Conservation (phyloP, 2,113 vertebrate species). For the Conger conger region DNA sequence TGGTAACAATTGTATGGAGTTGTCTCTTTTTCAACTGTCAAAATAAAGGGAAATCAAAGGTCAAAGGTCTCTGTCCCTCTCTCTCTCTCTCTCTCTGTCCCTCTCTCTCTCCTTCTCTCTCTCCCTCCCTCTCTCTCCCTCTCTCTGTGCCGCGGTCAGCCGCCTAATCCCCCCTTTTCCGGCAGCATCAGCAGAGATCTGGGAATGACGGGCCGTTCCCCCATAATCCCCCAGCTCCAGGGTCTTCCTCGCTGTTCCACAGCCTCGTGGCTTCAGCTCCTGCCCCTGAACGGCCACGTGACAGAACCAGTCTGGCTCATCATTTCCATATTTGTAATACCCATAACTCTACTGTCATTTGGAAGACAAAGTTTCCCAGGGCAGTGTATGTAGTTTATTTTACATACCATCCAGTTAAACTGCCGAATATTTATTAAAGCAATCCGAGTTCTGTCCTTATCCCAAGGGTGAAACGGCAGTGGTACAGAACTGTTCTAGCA, state of each 20-base stretch:
- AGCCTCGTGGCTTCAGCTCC: no score
- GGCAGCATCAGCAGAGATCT: background rate
- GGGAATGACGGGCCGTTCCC: background rate
- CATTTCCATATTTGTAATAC: background rate
- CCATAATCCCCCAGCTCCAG: background rate
- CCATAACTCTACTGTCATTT: background rate
- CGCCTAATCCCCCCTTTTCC: background rate
- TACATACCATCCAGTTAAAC: background rate
- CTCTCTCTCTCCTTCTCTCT: background rate
- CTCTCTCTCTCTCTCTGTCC: conserved; percentile 7
- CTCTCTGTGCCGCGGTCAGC: no score
- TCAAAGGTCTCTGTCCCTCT: no score
- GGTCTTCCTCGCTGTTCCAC: background rate
- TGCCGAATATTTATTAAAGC: background rate
- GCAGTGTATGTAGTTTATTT: background rate
- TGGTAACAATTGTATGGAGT: no score
- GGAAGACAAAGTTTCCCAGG: background rate
- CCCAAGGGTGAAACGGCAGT: background rate
- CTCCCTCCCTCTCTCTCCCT: no score
- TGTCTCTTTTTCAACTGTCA: no score
- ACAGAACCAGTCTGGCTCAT: background rate
- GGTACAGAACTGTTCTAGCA: background rate
- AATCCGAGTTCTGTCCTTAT: background rate
- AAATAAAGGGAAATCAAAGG: no score
- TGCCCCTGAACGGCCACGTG: background rate